Evolutionary conservation across 2,113 vertebrate species (phyloP), one percentile per base, ranked within the genome.

Genomic region (Actenoides lindsayi): DNA sequence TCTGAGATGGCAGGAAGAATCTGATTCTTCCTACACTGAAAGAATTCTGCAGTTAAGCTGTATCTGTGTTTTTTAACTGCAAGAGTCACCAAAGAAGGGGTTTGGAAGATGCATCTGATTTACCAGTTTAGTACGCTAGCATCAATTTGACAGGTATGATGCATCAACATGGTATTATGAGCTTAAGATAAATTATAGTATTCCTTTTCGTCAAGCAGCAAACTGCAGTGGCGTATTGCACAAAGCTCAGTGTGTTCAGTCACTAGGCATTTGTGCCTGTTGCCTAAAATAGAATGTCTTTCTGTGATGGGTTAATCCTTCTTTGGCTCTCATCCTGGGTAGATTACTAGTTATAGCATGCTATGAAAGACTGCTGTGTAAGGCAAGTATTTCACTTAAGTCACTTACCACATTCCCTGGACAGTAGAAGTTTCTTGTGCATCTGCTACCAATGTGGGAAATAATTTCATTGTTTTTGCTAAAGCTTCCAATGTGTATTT

Each of bases 271-370:
- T 98, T 98, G 97, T 80, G 96, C 93, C 64, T 71, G 84, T 71
- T 94, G 92, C 95, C 76, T 73, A 97, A 98, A 98, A 98, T 98
- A 98, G 98, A 98, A 97, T 60, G 96, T 98, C 97, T 98, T 97
- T 95, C 96, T 97, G 93, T 93, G 97, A 96, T 93, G 96, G 91
- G 97, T 98, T 98, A 98, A 99, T 98, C 98, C 97, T 82, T 95
- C 93, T 96, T 97, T 97, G 98, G 98, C 98, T 97, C 94, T 88
- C 78, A 69, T 97, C 93, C 97, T 94, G 96, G 89, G 83, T 57
- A 85, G 98, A 98, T 98, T 98, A 98, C 97, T 97, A 96, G 98
- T 91, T 97, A 77, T 90, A 97, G 94, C 95, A 89, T 91, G 89
- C 90, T 84, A 86, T 64, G 93, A 89, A 95, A 92, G 95, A 95